Base-by-base conservation (phyloP, 2,888 invertebrate genomes). In the Eupithecia centaureata region DNA sequence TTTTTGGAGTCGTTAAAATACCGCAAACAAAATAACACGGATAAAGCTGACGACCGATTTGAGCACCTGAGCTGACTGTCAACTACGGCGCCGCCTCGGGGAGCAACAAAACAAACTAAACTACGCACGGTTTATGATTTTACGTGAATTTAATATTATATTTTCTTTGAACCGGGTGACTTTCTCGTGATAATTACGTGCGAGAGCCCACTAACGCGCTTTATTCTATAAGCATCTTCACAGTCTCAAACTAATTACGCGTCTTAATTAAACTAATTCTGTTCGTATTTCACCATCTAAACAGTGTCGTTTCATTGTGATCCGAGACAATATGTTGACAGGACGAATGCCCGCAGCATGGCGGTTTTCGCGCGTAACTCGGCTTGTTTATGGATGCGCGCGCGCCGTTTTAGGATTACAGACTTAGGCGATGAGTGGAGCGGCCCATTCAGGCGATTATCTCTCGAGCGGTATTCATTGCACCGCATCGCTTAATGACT, bases 271-370 rank as follows among this genome's bases (percentile, higher is more conserved):
- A 85, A 87, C 87, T 89, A 91, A 91, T 87, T 88, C 82, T 78
- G 73, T 77, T 79, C 85, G 85, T 91, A 89, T 81, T 90, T 91
- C 90, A 90, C 84, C 86, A 87, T 88, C 86, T 90, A 90, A 91
- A 87, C 85, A 88, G 87, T 86, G 84, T 84, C 84, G 82, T 85
- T 86, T 88, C 89, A 90, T 91, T 91, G 91, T 90, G 87, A 77
- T 82, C 89, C 83, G 80, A 88, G 91, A 92, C 91, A 91, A 90
- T 90, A 90, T 89, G 92, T 89, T 92, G 93, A 93, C 92, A 92
- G 91, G 85, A 90, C 90, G 90, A 92, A 91, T 86, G 90, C 83
- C 85, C 87, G 85, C 90, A 89, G 82, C 82, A 89, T 89, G 92
- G 91, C 90, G 84, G 86, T 85, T 88, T 89, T 89, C 88, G 86